Evolutionary conservation across 30 jellyfish, hydroid and myxozoan genomes (phyloP).

Genomic region (Cassiopea andromeda): DNA sequence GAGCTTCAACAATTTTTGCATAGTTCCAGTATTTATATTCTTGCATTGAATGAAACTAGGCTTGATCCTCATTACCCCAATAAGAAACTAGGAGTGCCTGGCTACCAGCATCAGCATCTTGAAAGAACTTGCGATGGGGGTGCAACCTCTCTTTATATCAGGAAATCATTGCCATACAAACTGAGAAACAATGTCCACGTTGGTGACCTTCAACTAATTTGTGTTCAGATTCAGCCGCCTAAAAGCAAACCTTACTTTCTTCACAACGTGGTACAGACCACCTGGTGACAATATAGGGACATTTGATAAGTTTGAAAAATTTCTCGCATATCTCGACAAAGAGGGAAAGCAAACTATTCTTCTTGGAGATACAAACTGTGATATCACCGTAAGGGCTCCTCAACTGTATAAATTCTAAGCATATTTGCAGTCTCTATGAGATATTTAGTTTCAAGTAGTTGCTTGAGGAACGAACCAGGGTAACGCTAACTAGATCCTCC

Average conservation of each 20-base stretch:
- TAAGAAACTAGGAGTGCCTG: neutral
- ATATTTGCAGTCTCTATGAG: conserved; percentile 25
- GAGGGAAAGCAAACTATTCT: conserved; percentile 45
- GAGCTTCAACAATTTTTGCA: neutral
- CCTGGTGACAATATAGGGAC: conserved; percentile 39
- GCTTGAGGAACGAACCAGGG: conserved; percentile 49
- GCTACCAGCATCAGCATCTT: conserved; percentile 29
- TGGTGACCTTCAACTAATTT: conserved; percentile 14
- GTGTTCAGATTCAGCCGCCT: conserved; percentile 24
- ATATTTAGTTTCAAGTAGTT: conserved; percentile 33
- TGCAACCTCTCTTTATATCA: conserved; percentile 18
- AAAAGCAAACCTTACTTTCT: conserved; percentile 4
- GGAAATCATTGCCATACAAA: conserved; percentile 3
- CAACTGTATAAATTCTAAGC: conserved; percentile 20
- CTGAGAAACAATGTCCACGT: neutral
- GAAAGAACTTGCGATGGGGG: conserved; percentile 33
- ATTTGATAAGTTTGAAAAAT: conserved; percentile 53
- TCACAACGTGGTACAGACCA: conserved; percentile 29
- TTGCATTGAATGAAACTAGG: neutral
- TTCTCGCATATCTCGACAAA: conserved; percentile 22
- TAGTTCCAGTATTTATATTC: neutral
- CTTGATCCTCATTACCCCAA: neutral
- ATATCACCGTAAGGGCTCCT: conserved; percentile 6
- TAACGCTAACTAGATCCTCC: conserved; percentile 10
- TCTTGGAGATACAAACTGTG: conserved; percentile 41